phyloP scores from a whole-genome alignment of 1,140 invertebrate species.

The Heliconius nattereri region DNA sequence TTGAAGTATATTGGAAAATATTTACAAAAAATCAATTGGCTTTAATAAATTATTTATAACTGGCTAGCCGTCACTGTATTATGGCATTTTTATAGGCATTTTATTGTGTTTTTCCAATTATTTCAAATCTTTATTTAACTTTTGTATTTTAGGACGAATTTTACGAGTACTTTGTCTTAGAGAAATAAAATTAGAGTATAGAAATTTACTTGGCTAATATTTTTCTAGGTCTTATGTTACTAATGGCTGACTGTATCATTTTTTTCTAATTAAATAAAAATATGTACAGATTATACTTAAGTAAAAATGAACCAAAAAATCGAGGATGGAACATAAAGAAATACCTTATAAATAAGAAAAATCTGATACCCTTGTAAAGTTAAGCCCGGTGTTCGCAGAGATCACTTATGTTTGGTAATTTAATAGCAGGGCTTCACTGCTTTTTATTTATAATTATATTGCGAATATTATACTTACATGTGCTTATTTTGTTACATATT shows the following conservation, averaged over 20 bases:
- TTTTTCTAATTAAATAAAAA: no score
- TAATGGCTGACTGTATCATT: no score
- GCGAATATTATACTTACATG: not conserved
- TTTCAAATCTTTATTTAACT: no score
- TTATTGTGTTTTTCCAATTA: no score
- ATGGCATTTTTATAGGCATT: no score
- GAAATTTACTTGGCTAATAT: no score
- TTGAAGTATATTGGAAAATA: conserved; percentile 39
- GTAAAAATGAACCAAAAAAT: not conserved
- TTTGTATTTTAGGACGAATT: no score
- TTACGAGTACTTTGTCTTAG: no score
- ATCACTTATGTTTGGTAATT: conserved; percentile 9
- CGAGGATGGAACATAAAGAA: not conserved
- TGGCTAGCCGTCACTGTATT: not conserved
- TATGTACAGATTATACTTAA: not conserved
- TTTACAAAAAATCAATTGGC: conserved; percentile 48
- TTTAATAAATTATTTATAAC: conserved; percentile 17
- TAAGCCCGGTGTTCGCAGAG: not conserved
- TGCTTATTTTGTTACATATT: not conserved
- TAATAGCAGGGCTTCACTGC: not conserved
- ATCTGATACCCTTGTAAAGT: conserved; percentile 11
- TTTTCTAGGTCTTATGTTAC: no score
- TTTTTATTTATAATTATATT: not conserved
- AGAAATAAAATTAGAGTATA: no score
- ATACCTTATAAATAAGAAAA: conserved; percentile 8